Percentiles rank a stretch among this genome's conserved stretches.
These are phyloP conservation scores for Saccostrea echinata DNA, from an alignment of 1,140 invertebrate species.

Conservation along the genomic window DNA sequence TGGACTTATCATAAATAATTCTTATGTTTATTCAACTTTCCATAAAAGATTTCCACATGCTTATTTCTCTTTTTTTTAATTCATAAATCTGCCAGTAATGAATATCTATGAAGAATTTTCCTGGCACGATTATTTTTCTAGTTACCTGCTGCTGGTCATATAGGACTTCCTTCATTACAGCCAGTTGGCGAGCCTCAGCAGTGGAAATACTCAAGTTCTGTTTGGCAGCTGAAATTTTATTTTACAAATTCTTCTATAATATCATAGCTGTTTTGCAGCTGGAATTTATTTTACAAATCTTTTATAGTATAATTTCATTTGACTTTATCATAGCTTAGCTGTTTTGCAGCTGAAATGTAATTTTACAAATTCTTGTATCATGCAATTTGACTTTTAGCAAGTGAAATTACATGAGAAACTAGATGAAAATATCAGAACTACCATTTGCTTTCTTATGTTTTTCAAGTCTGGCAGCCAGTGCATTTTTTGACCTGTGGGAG, in stretches of 20 bases:
- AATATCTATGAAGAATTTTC: no score
- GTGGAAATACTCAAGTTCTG: slow-evolving; percentile 59
- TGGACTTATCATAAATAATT: background rate
- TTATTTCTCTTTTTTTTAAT: background rate
- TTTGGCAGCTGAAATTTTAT: slow-evolving; percentile 39
- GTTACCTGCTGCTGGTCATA: slow-evolving; percentile 76
- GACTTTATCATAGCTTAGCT: slow-evolving; percentile 4
- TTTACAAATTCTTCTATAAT: background rate
- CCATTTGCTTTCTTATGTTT: slow-evolving; percentile 65
- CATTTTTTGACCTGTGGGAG: slow-evolving; percentile 73
- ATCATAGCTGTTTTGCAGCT: no score
- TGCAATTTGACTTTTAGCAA: no score
- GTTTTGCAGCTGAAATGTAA: slow-evolving; percentile 40
- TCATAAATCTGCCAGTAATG: no score
- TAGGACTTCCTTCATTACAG: slow-evolving; percentile 76
- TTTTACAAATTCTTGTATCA: background rate
- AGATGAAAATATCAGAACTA: slow-evolving; percentile 45
- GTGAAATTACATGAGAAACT: no score
- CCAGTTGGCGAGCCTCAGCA: slow-evolving; percentile 69
- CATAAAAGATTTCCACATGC: background rate
- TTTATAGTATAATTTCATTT: background rate
- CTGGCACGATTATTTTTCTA: background rate
- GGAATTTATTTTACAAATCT: no score
- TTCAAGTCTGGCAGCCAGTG: slow-evolving; percentile 66
- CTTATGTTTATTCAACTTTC: background rate